Evolutionary conservation across 2,113 vertebrate species (phyloP), one percentile per base, ranked within the genome.

Genomic region (Sapajus apella): DNA sequence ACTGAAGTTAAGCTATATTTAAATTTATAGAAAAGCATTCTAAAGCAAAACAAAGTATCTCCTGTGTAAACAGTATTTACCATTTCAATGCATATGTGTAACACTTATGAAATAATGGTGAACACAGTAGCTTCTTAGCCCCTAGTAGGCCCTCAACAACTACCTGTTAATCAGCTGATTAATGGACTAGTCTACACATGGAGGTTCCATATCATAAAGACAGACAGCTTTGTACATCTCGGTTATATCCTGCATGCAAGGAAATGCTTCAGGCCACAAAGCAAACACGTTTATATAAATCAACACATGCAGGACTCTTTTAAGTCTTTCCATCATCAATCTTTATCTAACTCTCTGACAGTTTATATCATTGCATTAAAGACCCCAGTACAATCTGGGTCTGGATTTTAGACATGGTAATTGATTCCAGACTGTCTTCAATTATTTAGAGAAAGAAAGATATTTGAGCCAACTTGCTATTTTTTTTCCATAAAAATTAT

Each of bases 281-380:
- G 18, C 55, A 66, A 95, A 72, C 27, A 56, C 55, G 88, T 70
- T 91, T 43, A 76, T 83, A 94, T 86, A 95, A 91, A 76, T 93
- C 95, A 93, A 75, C 73, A 90, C 47, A 77, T 89, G 2, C 18
- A 94, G 61, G 58, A 64, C 17, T 83, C 61, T 82, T 64, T 90
- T 75, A 72, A 91, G 27, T 64, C 75, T 80, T 79, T 70, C 43
- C 17, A n/a, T 93, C 66, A 80, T 83, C 82, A 80, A 66, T 82
- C 86, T 93, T 94, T 85, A 84, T 94, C 77, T 81, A 79, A 81
- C 23, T 84, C 52, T 76, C 86, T 80, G 91, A 91, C 91, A 81
- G 87, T 77, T 90, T 72, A 94, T 96, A 87, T 45, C 92, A 84
- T 43, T 47, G 79, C 73, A 87, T 83, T 95, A 90, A 97, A 94